Percentiles rank a stretch among this genome's conserved stretches.
Conservation (phyloP, 2,888 invertebrate species). For the Leptarthrus brevirostris region DNA sequence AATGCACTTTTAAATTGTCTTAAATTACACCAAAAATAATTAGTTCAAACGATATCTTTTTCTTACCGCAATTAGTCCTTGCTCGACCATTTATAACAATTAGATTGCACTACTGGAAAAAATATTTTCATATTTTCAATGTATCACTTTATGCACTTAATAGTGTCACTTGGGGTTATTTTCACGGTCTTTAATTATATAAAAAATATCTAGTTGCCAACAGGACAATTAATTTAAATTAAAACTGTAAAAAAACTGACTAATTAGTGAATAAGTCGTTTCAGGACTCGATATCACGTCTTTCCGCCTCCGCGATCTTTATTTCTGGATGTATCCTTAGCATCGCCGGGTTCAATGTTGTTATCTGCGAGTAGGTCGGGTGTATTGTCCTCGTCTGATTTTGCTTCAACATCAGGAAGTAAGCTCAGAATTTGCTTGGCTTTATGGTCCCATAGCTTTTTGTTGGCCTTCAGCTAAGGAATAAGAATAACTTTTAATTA, state of each 20-base stretch:
- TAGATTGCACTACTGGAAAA: not conserved
- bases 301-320: slow-evolving; percentile 50
- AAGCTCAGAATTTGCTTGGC: slow-evolving; percentile 65
- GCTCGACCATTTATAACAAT: not conserved
- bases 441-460: slow-evolving; percentile 66
- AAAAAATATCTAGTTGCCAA: not conserved
- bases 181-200: not conserved
- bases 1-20: slow-evolving; percentile 27
- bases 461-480: slow-evolving; percentile 65
- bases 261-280: slow-evolving; percentile 56
- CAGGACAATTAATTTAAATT: slow-evolving; percentile 18
- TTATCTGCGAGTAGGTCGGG: slow-evolving; percentile 41
- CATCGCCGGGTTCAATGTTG: slow-evolving; percentile 26
- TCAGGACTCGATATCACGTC: slow-evolving; percentile 58
- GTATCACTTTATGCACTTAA: not conserved
- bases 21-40: slow-evolving; percentile 5
- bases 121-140: not conserved
- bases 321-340: slow-evolving; percentile 54
- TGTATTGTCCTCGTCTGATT: slow-evolving; percentile 60
- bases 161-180: not conserved
- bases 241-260: slow-evolving; percentile 27
- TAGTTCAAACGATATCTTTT: not conserved
- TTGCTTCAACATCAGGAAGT: slow-evolving; percentile 56
- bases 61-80: not conserved
- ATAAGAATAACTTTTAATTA: slow-evolving; percentile 4